phyloP scores from a whole-genome alignment of 2,113 vertebrate genomes.

The Pithys albifrons region DNA sequence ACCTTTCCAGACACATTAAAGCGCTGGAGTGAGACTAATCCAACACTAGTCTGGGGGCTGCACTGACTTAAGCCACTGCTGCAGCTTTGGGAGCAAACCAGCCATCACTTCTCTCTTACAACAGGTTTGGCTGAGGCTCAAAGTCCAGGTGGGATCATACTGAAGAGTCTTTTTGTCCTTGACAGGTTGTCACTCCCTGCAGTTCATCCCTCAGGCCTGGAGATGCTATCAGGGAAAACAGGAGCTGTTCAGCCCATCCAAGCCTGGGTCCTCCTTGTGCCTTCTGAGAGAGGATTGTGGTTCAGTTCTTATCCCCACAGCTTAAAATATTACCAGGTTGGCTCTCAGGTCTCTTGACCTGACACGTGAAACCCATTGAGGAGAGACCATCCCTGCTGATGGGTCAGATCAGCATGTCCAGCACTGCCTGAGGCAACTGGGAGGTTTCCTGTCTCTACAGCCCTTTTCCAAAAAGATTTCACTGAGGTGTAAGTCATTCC shows the following conservation, averaged over 20 bases:
- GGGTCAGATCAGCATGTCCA: not conserved
- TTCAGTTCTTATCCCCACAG: not conserved
- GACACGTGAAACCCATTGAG: not conserved
- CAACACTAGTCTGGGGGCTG: not conserved
- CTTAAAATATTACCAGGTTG: not conserved
- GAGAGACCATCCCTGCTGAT: not conserved
- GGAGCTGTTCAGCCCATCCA: not conserved
- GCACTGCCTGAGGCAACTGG: not conserved
- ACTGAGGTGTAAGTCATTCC: not conserved
- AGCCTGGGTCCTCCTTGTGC: not conserved
- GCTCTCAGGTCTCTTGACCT: not conserved
- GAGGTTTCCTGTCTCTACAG: not conserved
- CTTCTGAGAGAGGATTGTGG: not conserved
- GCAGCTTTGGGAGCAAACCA: slow-evolving; percentile 1
- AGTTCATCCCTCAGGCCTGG: not conserved
- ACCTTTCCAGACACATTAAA: slow-evolving; percentile 14
- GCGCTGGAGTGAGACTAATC: slow-evolving; percentile 29
- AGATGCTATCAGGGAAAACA: not conserved
- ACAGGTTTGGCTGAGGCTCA: not conserved
- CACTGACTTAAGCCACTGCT: not conserved
- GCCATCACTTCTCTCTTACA: not conserved
- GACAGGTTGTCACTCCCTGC: not conserved
- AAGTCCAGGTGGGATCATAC: not conserved
- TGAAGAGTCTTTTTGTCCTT: not conserved
- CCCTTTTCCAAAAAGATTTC: not conserved